Evolutionary conservation across 92 coral and sea anemone genomes (phyloP).

Genomic region (Phenganax subtilis): DNA sequence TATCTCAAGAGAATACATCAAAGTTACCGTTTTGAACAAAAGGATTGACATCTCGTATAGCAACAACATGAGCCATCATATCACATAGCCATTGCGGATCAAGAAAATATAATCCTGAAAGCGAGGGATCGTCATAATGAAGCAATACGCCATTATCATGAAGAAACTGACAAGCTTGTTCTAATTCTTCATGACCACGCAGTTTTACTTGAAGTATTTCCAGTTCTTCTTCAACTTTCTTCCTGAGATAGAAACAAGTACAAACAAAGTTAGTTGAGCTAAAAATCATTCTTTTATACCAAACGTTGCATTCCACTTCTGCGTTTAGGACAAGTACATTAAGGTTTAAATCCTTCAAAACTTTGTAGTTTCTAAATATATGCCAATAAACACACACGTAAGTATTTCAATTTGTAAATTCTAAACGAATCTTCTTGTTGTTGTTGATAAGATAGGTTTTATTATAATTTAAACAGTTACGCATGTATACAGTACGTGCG

Average conservation of each 20-base stretch:
- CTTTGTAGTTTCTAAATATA: no score
- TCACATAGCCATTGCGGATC: conserved; percentile 99
- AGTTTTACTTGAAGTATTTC: conserved; percentile 56
- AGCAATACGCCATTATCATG: conserved; percentile 72
- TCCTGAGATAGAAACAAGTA: conserved; percentile 36
- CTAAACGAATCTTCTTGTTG: no score
- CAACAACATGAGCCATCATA: conserved; percentile 98
- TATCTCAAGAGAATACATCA: neutral
- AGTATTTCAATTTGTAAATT: no score
- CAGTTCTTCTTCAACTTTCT: conserved; percentile 71
- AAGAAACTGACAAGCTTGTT: conserved; percentile 62
- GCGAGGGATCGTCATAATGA: conserved; percentile 89
- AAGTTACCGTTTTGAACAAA: conserved; percentile 86
- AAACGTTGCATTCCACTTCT: no score
- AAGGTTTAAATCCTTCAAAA: no score
- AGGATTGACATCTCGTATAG: conserved; percentile 93
- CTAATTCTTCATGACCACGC: conserved; percentile 83
- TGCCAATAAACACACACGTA: no score
- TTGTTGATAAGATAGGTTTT: no score
- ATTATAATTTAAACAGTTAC: no score
- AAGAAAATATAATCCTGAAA: conserved; percentile 87
- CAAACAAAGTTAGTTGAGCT: neutral
- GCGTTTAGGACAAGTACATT: no score
- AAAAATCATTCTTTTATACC: no score
- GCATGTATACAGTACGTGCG: no score